A percentile compares a stretch with the other conserved stretches of the same genome.
These are phyloP conservation scores for Opisthograptis luteolata DNA, from an alignment of 2,888 invertebrate species.

Conservation along the genomic window DNA sequence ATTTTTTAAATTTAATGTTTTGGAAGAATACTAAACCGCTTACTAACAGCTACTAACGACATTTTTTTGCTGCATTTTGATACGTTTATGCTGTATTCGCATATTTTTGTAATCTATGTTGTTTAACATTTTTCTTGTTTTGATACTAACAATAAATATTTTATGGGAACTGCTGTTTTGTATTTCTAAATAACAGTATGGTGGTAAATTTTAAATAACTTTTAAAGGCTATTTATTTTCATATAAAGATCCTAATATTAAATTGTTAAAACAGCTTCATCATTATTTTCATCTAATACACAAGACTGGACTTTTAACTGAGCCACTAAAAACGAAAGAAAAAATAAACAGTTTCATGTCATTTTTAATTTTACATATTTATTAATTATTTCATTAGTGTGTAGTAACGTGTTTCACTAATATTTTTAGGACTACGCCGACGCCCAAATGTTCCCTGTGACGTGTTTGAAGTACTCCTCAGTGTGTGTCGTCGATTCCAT, in stretches of 20 bases:
- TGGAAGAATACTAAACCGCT: slow-evolving; percentile 18
- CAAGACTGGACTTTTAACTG: too few relatives aligned
- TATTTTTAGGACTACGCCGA: slow-evolving; percentile 74
- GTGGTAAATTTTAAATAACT: too few relatives aligned
- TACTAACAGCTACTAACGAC: slow-evolving; percentile 38
- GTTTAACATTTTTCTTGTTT: slow-evolving; percentile 33
- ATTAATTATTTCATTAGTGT: slow-evolving; percentile 11
- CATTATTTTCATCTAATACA: slow-evolving; percentile 28
- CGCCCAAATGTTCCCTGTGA: slow-evolving; percentile 80
- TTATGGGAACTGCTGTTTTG: background rate
- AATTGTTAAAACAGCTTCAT: too few relatives aligned
- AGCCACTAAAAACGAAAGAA: too few relatives aligned
- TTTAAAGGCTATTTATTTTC: too few relatives aligned
- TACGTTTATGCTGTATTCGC: slow-evolving; percentile 28
- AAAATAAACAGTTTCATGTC: too few relatives aligned
- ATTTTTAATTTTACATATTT: too few relatives aligned
- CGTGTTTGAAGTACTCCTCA: slow-evolving; percentile 58
- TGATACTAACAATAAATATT: slow-evolving; percentile 14
- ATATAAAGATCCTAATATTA: too few relatives aligned
- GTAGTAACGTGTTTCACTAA: slow-evolving; percentile 55
- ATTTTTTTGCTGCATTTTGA: slow-evolving; percentile 29
- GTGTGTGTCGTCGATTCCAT: slow-evolving; percentile 54
- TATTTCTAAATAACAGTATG: background rate
- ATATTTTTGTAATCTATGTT: slow-evolving; percentile 33
- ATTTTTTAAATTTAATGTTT: slow-evolving; percentile 67